Percentiles rank a stretch among this genome's conserved stretches.
These are phyloP conservation scores for Eilema depressum DNA, from an alignment of 2,888 invertebrate species.

Conservation along the genomic window DNA sequence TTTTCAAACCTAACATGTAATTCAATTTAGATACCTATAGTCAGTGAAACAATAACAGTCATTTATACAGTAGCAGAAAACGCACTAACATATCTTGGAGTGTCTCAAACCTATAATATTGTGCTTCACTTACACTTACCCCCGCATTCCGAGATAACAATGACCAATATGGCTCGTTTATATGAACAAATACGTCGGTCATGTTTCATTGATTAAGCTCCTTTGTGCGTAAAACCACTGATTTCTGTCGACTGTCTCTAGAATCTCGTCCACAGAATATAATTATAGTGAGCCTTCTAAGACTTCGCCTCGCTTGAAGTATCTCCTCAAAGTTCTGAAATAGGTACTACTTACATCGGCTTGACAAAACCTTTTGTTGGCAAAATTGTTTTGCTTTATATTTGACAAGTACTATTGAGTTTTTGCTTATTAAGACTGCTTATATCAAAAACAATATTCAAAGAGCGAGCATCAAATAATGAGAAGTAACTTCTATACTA, in stretches of 20 bases:
- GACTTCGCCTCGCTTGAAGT: background rate
- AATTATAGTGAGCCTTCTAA: background rate
- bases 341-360: background rate
- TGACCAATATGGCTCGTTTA: background rate
- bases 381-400: background rate
- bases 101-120: background rate
- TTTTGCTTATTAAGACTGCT: no score
- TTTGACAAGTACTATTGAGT: no score
- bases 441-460: no score
- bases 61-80: background rate
- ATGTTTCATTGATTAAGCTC: background rate
- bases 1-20: background rate
- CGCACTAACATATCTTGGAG: background rate
- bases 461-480: no score
- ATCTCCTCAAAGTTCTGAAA: background rate
- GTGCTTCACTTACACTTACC: background rate
- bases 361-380: background rate
- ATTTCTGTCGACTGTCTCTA: background rate
- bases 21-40: background rate
- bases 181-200: background rate
- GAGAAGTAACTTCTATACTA: no score
- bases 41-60: background rate
- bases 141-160: background rate
- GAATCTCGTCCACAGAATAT: background rate
- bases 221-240: background rate